Base-by-base conservation (phyloP, 1,140 invertebrate species). In the Drosophila fuyamai region DNA sequence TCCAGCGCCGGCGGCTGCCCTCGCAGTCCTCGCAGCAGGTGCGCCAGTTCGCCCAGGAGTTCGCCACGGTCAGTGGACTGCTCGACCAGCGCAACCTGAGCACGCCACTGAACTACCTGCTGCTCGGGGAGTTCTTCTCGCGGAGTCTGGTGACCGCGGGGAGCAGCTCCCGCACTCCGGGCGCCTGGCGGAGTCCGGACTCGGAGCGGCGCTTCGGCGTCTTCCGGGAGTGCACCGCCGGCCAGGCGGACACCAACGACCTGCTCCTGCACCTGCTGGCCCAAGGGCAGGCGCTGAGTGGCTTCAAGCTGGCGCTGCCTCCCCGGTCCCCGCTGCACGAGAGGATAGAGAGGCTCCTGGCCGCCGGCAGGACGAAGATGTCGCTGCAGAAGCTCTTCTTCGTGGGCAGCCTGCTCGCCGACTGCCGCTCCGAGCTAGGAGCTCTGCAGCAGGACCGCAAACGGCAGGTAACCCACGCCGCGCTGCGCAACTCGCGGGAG, bases 131-230 rank as follows among this genome's bases (percentile, higher is more conserved):
- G 50, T 60, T 58, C 35, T 92, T 92, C 14, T 82, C 84, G 4
- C 70, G 83, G 14, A 67, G 63, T 1, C 65, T 92, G 13, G 56
- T 92, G 4, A 81, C 90, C 13, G 77, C 81, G 8, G 91, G 91
- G 9, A 91, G 91, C 50, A 91, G 65, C 16, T 76, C 77, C 13
- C 53, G 68, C 1, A 86, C 84, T 4, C 65, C 88, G 0, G 91
- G 91, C 12, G 84, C 90, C 10, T 92, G 91, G 91, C 88, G 90
- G n/a, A 91, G 91, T 44, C 72, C 51, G 23, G 91, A 92, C 51
- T 91, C 90, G 4, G 86, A 92, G 10, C 53, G 68, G 3, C 55
- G 68, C 8, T 92, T 92, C 48, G 54, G 41, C 9, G 46, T 27
- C 16, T 78, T 89, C 7, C 57, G 81, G 23, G 66, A 79, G 32